Conservation (phyloP, 2,797 vertebrate genomes). For the Manis javanica region DNA sequence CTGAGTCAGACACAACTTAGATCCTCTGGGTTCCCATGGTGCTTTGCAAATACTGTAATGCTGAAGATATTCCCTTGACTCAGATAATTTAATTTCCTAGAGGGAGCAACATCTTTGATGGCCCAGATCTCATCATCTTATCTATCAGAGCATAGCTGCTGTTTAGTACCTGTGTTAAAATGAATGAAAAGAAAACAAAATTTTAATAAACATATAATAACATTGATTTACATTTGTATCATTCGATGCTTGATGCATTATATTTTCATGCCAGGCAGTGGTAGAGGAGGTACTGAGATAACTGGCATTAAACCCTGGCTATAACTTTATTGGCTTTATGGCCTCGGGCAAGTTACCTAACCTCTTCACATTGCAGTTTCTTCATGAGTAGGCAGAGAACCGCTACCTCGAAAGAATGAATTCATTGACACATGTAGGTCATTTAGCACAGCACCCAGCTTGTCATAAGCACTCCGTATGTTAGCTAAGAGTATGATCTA, state of each 20-base stretch:
- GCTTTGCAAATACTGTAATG: background rate
- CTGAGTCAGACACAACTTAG: background rate
- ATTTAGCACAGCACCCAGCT: background rate
- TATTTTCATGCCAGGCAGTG: background rate
- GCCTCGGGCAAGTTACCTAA: background rate
- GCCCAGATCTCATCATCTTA: background rate
- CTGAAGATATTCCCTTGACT: background rate
- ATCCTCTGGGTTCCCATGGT: background rate
- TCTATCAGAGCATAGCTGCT: background rate
- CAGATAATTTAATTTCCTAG: background rate
- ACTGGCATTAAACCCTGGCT: background rate
- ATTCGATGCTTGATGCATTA: background rate
- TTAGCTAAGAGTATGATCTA: background rate
- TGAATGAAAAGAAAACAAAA: background rate
- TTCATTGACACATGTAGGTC: background rate
- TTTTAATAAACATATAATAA: background rate
- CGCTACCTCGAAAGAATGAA: background rate
- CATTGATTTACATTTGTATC: background rate
- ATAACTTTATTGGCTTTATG: background rate
- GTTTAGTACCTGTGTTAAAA: background rate
- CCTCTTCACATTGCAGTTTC: background rate
- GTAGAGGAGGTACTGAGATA: background rate
- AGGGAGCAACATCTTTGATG: background rate
- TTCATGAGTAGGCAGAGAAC: background rate
- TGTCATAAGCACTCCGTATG: background rate